Evolutionary conservation across 1,140 invertebrate genomes (phyloP).

Genomic region (Drosophila bocqueti): DNA sequence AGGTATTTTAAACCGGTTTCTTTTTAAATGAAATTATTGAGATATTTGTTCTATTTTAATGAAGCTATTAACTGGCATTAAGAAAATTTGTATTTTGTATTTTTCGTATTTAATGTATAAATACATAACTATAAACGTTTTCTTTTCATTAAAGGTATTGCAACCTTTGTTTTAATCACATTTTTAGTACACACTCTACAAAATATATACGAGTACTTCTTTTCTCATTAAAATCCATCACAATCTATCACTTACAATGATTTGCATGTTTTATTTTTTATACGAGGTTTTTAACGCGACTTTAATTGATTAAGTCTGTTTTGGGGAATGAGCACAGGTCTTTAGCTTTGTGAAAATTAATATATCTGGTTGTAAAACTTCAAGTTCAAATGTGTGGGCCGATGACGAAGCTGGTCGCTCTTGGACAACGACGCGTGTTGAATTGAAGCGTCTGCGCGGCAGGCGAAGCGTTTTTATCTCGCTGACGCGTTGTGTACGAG

Average conservation of each 20-base stretch:
- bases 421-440: constrained; percentile 67
- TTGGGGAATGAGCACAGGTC: constrained; percentile 33
- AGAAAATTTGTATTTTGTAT: neutral
- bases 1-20: too few species aligned
- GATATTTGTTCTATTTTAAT: too few species aligned
- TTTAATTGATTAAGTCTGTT: constrained; percentile 57
- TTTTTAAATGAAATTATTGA: too few species aligned
- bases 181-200: neutral
- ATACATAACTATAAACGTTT: neutral
- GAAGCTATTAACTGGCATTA: too few species aligned
- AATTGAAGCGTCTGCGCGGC: constrained; percentile 64
- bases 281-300: constrained; percentile 15
- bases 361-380: constrained; percentile 46
- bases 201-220: neutral
- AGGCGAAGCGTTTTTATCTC: constrained; percentile 64
- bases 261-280: constrained; percentile 61
- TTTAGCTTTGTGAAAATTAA: constrained; percentile 28
- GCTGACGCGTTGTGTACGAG: constrained; percentile 37
- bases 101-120: too few species aligned
- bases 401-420: constrained; percentile 44
- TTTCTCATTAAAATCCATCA: constrained; percentile 16
- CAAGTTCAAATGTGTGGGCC: constrained; percentile 62
- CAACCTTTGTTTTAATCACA: neutral
- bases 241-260: constrained; percentile 67
- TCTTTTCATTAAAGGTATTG: neutral